A percentile compares a stretch with the other conserved stretches of the same genome.
Conservation (phyloP, 2,797 vertebrate species). For the Tachyglossus aculeatus region DNA sequence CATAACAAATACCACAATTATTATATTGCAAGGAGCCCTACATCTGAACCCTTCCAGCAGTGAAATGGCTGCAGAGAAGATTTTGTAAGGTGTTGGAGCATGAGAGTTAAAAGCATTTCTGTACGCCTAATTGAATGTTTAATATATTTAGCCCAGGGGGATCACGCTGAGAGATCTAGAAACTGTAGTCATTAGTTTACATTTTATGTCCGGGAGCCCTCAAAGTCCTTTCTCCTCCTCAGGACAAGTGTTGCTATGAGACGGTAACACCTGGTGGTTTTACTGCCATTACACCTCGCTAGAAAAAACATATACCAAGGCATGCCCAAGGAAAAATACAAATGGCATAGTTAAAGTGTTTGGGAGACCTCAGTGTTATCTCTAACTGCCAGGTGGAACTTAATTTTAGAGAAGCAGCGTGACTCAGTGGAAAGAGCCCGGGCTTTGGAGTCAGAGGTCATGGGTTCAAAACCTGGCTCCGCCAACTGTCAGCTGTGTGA, state of each 20-base stretch:
- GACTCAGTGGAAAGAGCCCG: too few species aligned
- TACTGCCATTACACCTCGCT: constrained; percentile 23
- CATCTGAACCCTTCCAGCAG: background rate
- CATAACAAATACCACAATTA: too few species aligned
- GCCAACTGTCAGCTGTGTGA: too few species aligned
- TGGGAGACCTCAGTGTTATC: too few species aligned
- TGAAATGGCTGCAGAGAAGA: background rate
- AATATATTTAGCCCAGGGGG: constrained; percentile 7
- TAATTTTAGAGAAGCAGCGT: too few species aligned
- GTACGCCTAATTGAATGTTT: background rate
- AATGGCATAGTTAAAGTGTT: too few species aligned
- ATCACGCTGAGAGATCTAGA: background rate
- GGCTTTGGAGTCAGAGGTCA: too few species aligned
- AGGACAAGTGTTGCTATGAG: background rate
- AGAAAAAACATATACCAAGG: constrained; percentile 12
- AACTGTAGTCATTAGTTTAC: background rate
- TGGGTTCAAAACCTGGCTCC: too few species aligned
- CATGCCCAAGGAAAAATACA: background rate
- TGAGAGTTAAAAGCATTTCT: background rate
- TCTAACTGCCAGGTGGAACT: too few species aligned
- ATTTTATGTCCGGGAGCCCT: background rate
- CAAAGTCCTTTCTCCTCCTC: constrained; percentile 5
- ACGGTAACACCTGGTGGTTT: background rate
- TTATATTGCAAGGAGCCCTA: too few species aligned
- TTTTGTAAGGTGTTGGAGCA: background rate